Evolutionary conservation across 2,113 vertebrate species (phyloP), one percentile per base, ranked within the genome.

Genomic region (Aptenodytes forsteri): DNA sequence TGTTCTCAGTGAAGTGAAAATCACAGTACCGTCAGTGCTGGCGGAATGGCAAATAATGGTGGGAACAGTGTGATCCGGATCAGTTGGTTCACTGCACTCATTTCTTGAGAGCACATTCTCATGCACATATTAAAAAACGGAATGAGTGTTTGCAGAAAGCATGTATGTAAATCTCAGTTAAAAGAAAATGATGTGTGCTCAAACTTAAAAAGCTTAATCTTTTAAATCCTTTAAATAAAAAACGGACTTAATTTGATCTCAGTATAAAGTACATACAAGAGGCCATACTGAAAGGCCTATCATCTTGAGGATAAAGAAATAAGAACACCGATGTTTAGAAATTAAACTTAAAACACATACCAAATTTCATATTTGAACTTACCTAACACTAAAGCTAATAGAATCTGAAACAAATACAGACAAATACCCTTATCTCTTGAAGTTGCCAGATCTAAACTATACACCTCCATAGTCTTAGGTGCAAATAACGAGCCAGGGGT

Each of bases 141-240:
- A 89, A n/a, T n/a, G 40, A 80, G 32, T 40, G 27, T 10, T 93
- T 83, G 75, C 84, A 85, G 52, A 70, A 89, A 77, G 47, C 75
- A 59, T 2, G 7, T 36, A 65, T 65, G 27, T 58, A 84, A 84
- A 50, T 58, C 69, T 13, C 52, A 71, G 61, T 52, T 78, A 70
- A 82, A 89, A 93, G 64, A 58, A 89, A 83, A 61, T 47, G 4
- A 79, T 92, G 83, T 80, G 71, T 29, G 25, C 40, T 89, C 65
- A 87, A 66, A 89, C 36, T 73, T 87, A 5, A 89, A 93, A 91
- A 38, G 49, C 16, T 25, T 87, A 18, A 62, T 79, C 26, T 71
- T 93, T 93, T 58, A 52, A 94, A 87, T 71, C 78, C 55, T 78
- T 78, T 66, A 87, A 89, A 94, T 49, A 73, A 76, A 66, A 69